Evolutionary conservation across 2,888 invertebrate species (phyloP), one percentile per base, ranked within the genome.

Genomic region (Villa cingulata): DNA sequence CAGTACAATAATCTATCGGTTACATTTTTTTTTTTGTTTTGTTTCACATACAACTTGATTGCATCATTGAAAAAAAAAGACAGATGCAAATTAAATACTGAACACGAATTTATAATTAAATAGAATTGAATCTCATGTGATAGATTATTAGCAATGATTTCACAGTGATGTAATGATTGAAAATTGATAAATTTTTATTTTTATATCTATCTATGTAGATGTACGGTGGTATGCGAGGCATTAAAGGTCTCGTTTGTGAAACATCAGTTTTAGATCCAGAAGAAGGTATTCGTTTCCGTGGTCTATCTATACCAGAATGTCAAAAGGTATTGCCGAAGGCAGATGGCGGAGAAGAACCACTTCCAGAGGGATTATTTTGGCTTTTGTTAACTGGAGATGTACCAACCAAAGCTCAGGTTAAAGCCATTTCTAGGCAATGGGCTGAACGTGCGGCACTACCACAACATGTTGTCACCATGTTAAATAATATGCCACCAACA

Each of bases 281-380:
- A 53, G 91, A 92, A 65, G 94, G 94, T 57, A 94, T 94, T 63
- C 76, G 90, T 52, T 94, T 94, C 76, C 81, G 94, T 55, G 91
- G 90, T 37, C 81, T 85, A 58, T 86, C 88, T 51, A 92, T 94
- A 61, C 90, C 91, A 32, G 90, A 94, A 66, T 90, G 90, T 66
- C 90, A 91, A 66, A 81, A 91, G 64, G 68, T 83, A 10, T 72
- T 94, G 52, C 92, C 92, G 1, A 87, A 85, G 64, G 90, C 85
- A 12, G 57, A 61, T 2, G 81, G 83, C 44, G 91, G 91, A 37
- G 68, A 69, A 29, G 89, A 94, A 65, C 91, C 91, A 7, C 74
- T 92, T 36, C 94, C 94, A 2, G 94, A 94, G 70, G 92, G 87
- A 65, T 76, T 92, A n/a, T 94, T 91, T 72, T 94, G 92, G 91